These are phyloP conservation scores for Chrysotoxum bicinctum DNA, from an alignment of 2,888 invertebrate species.

Conservation along the genomic window DNA sequence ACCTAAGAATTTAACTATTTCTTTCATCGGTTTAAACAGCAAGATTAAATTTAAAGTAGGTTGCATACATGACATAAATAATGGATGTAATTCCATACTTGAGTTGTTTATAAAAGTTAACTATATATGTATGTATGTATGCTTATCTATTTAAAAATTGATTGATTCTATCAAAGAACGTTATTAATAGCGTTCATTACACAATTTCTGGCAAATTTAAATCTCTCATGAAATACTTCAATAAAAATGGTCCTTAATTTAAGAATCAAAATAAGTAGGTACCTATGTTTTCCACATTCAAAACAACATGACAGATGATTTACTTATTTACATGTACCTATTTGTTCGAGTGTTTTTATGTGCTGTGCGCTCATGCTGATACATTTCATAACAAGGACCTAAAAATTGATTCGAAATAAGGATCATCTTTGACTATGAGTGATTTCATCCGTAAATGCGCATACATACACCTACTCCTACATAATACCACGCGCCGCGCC, in stretches of 20 bases:
- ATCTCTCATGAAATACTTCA: neutral
- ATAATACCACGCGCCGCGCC: neutral
- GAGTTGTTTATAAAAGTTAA: no score
- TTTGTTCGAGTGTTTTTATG: neutral
- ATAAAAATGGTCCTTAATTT: neutral
- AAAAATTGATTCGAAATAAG: slow-evolving; percentile 14
- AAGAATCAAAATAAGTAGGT: neutral
- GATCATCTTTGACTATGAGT: neutral
- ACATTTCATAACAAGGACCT: neutral
- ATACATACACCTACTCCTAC: neutral
- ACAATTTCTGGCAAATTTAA: neutral
- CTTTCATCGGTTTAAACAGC: no score
- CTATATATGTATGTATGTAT: no score
- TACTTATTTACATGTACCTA: neutral
- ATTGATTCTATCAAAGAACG: no score
- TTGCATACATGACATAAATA: no score
- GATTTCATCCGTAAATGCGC: neutral
- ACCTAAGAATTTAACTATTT: no score
- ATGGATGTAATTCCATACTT: no score
- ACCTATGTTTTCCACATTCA: neutral
- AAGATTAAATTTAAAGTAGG: no score
- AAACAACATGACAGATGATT: neutral
- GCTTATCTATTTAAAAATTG: no score
- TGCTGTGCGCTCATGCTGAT: neutral
- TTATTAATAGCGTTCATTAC: no score